phyloP scores from a whole-genome alignment of 2,113 vertebrate genomes.

The Stigmatopora nigra region DNA sequence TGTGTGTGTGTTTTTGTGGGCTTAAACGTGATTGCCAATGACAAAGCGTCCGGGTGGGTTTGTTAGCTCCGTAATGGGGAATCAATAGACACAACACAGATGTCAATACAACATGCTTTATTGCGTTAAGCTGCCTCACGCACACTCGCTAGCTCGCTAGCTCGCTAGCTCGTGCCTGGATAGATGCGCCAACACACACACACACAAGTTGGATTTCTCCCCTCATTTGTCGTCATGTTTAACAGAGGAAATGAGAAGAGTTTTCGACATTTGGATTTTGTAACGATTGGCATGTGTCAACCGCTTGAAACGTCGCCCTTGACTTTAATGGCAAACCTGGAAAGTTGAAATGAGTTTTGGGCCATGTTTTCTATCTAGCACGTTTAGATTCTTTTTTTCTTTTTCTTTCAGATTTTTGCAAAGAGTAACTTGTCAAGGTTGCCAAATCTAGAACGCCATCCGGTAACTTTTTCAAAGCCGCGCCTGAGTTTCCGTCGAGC shows the following conservation, averaged over 20 bases:
- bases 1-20: slow-evolving; percentile 41
- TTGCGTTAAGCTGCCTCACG: slow-evolving; percentile 72
- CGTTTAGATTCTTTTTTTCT: too few relatives aligned
- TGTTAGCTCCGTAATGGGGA: slow-evolving; percentile 78
- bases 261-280: background rate
- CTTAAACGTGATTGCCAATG: slow-evolving; percentile 76
- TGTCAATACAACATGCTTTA: slow-evolving; percentile 80
- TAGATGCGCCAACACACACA: background rate
- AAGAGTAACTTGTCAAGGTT: too few relatives aligned
- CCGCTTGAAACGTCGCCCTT: too few relatives aligned
- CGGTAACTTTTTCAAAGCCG: too few relatives aligned
- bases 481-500: too few relatives aligned
- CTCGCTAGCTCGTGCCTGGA: slow-evolving; percentile 51
- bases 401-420: too few relatives aligned
- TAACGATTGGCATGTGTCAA: too few relatives aligned
- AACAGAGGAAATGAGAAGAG: background rate
- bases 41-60: slow-evolving; percentile 76
- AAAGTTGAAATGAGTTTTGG: too few relatives aligned
- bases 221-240: background rate
- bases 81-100: slow-evolving; percentile 79
- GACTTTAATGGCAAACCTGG: too few relatives aligned
- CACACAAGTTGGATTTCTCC: slow-evolving; percentile 2
- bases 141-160: too few relatives aligned
- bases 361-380: too few relatives aligned
- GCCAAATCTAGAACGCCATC: too few relatives aligned